A percentile compares a stretch with the other conserved stretches of the same genome.
These are phyloP conservation scores for Notarius quadriscutis DNA, from an alignment of 2,113 vertebrate species.

Conservation along the genomic window DNA sequence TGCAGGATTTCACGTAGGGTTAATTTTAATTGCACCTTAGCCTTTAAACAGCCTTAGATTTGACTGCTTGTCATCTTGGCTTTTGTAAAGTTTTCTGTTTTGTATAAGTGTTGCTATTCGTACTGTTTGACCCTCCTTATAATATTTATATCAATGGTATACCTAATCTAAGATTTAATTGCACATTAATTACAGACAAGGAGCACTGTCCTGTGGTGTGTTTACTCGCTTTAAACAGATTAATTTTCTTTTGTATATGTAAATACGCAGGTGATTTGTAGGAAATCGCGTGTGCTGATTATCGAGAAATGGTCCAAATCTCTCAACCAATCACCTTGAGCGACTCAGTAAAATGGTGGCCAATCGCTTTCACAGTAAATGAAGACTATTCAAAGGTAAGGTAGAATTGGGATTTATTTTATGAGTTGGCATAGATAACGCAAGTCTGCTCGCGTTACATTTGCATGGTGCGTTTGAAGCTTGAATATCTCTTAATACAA, in stretches of 20 bases:
- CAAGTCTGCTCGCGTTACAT: too few relatives aligned
- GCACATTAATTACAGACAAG: not conserved
- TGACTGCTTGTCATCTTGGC: not conserved
- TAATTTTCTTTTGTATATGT: not conserved
- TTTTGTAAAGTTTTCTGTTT: not conserved
- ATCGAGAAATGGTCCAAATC: too few relatives aligned
- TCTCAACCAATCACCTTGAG: too few relatives aligned
- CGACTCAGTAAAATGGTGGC: too few relatives aligned
- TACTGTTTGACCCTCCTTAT: not conserved
- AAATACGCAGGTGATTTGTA: too few relatives aligned
- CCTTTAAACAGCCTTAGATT: not conserved
- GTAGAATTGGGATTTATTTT: too few relatives aligned
- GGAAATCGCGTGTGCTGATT: too few relatives aligned
- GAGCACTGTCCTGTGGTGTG: not conserved
- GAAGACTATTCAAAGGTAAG: too few relatives aligned
- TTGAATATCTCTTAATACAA: too few relatives aligned
- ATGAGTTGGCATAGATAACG: too few relatives aligned
- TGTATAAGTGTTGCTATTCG: not conserved
- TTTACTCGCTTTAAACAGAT: not conserved
- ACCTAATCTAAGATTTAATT: not conserved
- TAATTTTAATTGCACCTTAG: constrained; percentile 10
- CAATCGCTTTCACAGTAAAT: too few relatives aligned
- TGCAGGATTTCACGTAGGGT: constrained; percentile 96
- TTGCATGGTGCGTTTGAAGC: too few relatives aligned
- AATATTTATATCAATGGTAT: not conserved